Evolutionary conservation across 2,888 invertebrate species (phyloP), one percentile per base, ranked within the genome.

Genomic region (Alloscopus bannaensis): DNA sequence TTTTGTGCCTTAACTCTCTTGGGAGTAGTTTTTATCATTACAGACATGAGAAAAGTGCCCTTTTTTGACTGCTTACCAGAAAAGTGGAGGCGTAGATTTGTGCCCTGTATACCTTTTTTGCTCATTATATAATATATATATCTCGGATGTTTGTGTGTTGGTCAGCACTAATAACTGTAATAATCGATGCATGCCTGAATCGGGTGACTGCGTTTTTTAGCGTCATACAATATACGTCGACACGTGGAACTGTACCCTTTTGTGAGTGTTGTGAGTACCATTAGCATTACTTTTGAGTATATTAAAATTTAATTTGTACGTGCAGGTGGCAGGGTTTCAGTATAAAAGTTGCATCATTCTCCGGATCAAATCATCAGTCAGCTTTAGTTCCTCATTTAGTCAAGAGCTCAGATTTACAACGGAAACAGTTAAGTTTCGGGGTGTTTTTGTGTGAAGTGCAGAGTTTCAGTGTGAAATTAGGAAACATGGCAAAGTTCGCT

Each of bases 301-400:
- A 20, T 60, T 18, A 24, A 24, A 4, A 20, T 2, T 36, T 13
- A 18, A 60, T 3, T 16, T 36, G 13, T 4, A 20, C 22, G 40
- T 24, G 18, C 18, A n/a, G 16, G 20, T 1, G 40, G 11, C 20
- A 18, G 36, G 11, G 36, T 60, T 55, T 78, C 62, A 36, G 81
- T 81, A 81, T 81, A 81, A 78, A 81, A 81, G 77, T 72, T 78
- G 29, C 47, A 29, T 45, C 64, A 71, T 45, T 64, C 69, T 68
- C 50, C 59, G 71, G 42, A 45, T 40, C 28, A 26, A 47, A 24
- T 45, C 73, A 81, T 73, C 81, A 81, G 77, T 81, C 73, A 68
- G 36, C 22, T 71, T 70, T 11, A 50, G 55, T 73, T 31, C 47
- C 65, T 62, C 81, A 66, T 69, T 28, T 45, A 55, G 20, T 24